phyloP scores from a whole-genome alignment of 2,113 vertebrate genomes.

The Apteryx mantelli region DNA sequence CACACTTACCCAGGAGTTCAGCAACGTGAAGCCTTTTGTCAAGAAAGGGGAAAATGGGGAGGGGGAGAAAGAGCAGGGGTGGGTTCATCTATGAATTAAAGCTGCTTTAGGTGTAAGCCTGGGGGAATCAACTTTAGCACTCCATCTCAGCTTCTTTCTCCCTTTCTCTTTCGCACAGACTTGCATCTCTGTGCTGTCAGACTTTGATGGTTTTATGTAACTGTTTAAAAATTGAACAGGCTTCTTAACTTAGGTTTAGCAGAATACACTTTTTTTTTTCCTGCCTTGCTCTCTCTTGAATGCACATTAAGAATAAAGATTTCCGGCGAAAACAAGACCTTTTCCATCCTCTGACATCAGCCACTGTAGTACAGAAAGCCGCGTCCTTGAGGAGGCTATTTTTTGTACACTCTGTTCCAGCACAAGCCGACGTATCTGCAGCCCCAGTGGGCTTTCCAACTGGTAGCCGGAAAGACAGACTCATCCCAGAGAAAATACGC shows the following conservation, averaged over 20 bases:
- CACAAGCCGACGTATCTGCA: background rate
- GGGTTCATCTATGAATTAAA: conserved; percentile 30
- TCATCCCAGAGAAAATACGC: background rate
- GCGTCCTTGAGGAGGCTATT: conserved; percentile 41
- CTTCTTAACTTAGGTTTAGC: conserved; percentile 74
- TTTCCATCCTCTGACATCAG: conserved; percentile 59
- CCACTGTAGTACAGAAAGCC: conserved; percentile 34
- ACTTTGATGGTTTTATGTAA: conserved; percentile 78
- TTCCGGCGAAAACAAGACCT: conserved; percentile 43
- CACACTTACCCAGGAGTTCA: background rate
- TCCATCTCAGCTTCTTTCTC: conserved; percentile 51
- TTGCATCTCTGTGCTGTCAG: conserved; percentile 62
- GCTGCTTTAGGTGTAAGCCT: conserved; percentile 59
- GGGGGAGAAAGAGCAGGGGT: background rate
- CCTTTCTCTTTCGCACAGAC: conserved; percentile 47
- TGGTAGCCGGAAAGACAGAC: background rate
- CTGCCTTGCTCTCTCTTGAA: conserved; percentile 12
- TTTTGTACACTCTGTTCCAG: conserved; percentile 58
- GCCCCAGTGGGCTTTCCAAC: conserved; percentile 6
- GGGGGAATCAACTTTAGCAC: conserved; percentile 56
- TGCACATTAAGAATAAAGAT: conserved; percentile 63
- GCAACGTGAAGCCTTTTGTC: background rate
- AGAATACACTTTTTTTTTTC: background rate
- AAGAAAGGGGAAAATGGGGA: background rate
- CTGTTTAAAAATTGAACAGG: conserved; percentile 78